Evolutionary conservation across 2,888 invertebrate genomes (phyloP), one percentile per base, ranked within the genome.

Genomic region (Tachina fera): DNA sequence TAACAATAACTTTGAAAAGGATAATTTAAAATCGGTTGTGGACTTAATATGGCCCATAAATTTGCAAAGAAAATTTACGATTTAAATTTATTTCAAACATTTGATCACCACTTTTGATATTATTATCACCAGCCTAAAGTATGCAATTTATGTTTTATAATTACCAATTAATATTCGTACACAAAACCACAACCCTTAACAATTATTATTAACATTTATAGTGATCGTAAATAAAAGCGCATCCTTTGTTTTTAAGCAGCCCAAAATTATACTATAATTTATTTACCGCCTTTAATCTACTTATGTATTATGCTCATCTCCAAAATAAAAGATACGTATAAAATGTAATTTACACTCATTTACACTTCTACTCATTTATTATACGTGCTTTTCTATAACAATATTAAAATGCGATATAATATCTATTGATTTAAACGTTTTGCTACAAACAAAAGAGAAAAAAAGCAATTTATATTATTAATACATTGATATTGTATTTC

Each of bases 361-460:
- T 61, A 61, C 45, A 67, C 53, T 45, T 11, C 53, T 56, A 47
- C 31, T 43, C 47, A 68, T 51, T 49, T 60, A 49, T n/a, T 68
- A 43, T 45, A 60, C 58, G 45, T 39, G 67, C 68, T 68, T 60
- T 19, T 61, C 14, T 63, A 70, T 41, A 76, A 63, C 75, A 22
- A 82, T 76, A 65, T 80, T 56, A 70, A 76, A 82, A 49, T 47
- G 63, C 70, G 82, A 82, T 81, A 75, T 75, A 70, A 81, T 82
- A 76, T 82, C 13, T 70, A 82, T 76, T 76, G 76, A 82, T 76
- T 76, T 76, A 82, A 75, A 70, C 43, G 68, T 43, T 76, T 82
- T 76, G 70, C 16, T 60, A 8, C 9, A n/a, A 77, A 41, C 19
- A 47, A 47, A 39, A 47, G 41, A 1, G 56, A 31, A 58, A 56